Percentiles rank a stretch among this genome's conserved stretches.
These are phyloP conservation scores for Deroptyus accipitrinus DNA, from an alignment of 2,113 vertebrate species.

Conservation along the genomic window DNA sequence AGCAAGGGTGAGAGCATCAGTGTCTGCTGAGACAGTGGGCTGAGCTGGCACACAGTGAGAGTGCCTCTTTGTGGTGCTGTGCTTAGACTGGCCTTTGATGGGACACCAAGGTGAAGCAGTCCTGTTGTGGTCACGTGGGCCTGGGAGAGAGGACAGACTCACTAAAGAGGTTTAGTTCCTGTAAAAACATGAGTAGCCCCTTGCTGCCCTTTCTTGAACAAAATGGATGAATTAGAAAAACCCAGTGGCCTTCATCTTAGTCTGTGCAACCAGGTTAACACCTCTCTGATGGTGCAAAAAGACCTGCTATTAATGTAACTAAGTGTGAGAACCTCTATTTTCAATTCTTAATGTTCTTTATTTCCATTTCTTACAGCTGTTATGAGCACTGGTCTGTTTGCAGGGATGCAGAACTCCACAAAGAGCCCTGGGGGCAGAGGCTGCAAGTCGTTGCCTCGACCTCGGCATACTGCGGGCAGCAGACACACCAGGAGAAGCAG, in stretches of 20 bases:
- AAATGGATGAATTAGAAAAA: not conserved
- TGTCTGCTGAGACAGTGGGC: not conserved
- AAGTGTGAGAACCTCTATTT: not conserved
- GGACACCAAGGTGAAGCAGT: not conserved
- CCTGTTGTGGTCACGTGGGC: not conserved
- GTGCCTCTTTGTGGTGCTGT: rapidly evolving
- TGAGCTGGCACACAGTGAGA: not conserved
- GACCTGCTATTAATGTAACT: not conserved
- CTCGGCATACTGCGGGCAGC: not conserved
- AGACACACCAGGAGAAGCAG: not conserved
- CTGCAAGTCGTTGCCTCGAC: not conserved
- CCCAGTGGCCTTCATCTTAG: not conserved
- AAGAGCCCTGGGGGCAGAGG: not conserved
- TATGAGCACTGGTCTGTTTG: not conserved
- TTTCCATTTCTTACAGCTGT: not conserved
- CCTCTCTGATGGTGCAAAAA: not conserved
- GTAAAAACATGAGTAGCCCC: not conserved
- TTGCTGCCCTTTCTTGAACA: not conserved
- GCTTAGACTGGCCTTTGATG: not conserved
- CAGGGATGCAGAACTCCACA: not conserved
- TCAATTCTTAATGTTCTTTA: not conserved
- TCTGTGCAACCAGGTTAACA: not conserved
- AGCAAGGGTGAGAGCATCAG: not conserved
- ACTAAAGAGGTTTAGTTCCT: not conserved
- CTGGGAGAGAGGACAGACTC: not conserved